phyloP scores from a whole-genome alignment of 2,888 invertebrate species.

The Xanthia togata region DNA sequence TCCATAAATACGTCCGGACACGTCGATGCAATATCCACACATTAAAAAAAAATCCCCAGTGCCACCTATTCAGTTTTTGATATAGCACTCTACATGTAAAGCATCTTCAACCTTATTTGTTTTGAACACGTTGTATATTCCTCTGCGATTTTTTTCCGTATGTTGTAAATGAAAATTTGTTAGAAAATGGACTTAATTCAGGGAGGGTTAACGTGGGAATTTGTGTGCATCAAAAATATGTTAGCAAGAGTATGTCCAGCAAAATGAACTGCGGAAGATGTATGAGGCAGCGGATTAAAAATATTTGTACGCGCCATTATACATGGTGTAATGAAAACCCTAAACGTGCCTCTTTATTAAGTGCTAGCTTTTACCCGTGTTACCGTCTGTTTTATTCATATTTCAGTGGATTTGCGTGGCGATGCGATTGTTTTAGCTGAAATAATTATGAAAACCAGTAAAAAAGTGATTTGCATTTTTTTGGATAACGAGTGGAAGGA shows the following conservation, averaged over 20 bases:
- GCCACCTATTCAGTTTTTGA: slow-evolving; percentile 78
- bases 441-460: neutral
- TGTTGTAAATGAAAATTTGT: slow-evolving; percentile 24
- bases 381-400: slow-evolving; percentile 47
- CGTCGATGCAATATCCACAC: slow-evolving; percentile 82
- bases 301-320: slow-evolving; percentile 90
- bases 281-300: slow-evolving; percentile 90
- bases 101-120: slow-evolving; percentile 54
- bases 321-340: slow-evolving; percentile 89
- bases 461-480: neutral
- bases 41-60: slow-evolving; percentile 81
- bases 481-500: neutral
- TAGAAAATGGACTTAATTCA: slow-evolving; percentile 58
- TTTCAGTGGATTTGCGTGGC: slow-evolving; percentile 37
- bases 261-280: slow-evolving; percentile 90
- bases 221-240: slow-evolving; percentile 62
- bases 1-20: slow-evolving; percentile 75
- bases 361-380: slow-evolving; percentile 68
- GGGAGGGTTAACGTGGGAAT: slow-evolving; percentile 63
- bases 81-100: slow-evolving; percentile 57
- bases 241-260: slow-evolving; percentile 83
- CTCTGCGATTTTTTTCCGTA: slow-evolving; percentile 12
- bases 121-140: slow-evolving; percentile 49
- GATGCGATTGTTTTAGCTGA: slow-evolving; percentile 17
- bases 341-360: slow-evolving; percentile 88